phyloP scores from a whole-genome alignment of 1,140 invertebrate species.

The Meteorus sp. region DNA sequence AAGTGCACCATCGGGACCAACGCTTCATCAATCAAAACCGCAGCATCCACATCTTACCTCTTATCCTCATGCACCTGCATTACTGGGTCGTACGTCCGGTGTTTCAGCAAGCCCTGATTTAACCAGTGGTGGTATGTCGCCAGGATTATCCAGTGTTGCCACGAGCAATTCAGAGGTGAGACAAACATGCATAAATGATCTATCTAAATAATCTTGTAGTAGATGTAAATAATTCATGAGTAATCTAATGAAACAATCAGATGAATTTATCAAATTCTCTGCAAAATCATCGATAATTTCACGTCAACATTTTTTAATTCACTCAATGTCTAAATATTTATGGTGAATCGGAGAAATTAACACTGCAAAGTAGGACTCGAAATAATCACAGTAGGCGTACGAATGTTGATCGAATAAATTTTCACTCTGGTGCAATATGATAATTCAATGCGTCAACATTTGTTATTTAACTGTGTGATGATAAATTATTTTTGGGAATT shows the following conservation, averaged over 20 bases:
- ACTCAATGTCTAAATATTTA: too few species aligned
- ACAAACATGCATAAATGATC: slow-evolving; percentile 14
- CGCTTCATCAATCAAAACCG: slow-evolving; percentile 40
- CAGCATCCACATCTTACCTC: slow-evolving; percentile 53
- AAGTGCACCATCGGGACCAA: slow-evolving; percentile 48
- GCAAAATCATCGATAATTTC: too few species aligned
- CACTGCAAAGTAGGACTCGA: background rate
- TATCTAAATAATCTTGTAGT: background rate
- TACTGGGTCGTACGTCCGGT: slow-evolving; percentile 37
- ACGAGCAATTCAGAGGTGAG: slow-evolving; percentile 76
- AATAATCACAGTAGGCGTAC: background rate
- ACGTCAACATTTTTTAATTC: too few species aligned
- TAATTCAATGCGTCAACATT: background rate
- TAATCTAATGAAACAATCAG: too few species aligned
- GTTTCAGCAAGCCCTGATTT: slow-evolving; percentile 61
- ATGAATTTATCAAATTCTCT: too few species aligned
- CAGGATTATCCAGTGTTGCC: slow-evolving; percentile 71
- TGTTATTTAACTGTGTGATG: background rate
- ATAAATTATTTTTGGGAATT: background rate
- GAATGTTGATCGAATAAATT: background rate
- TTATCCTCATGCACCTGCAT: slow-evolving; percentile 43
- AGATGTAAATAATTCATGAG: too few species aligned
- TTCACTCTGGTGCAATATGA: background rate
- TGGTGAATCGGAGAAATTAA: too few species aligned
- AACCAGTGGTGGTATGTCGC: slow-evolving; percentile 65